Conservation (phyloP, 2,113 vertebrate species). For the Ariopsis seemanni region DNA sequence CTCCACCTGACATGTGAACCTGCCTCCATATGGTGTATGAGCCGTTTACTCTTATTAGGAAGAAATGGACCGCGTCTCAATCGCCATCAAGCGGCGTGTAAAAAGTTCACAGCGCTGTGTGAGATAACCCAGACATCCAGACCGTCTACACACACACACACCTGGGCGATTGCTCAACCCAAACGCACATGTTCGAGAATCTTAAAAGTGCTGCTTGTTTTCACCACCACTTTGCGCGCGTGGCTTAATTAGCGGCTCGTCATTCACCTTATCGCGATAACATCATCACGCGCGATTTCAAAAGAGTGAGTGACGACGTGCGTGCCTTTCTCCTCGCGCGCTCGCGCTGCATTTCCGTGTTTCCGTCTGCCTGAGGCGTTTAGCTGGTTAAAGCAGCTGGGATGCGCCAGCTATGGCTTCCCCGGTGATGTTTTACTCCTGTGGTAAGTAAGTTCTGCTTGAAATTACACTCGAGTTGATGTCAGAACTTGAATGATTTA, state of each 20-base stretch:
- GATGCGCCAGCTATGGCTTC: slow-evolving; percentile 5
- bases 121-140: background rate
- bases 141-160: background rate
- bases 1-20: background rate
- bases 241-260: slow-evolving; percentile 45
- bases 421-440: background rate
- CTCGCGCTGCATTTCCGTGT: slow-evolving; percentile 64
- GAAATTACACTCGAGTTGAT: slow-evolving; percentile 28
- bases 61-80: slow-evolving; percentile 17
- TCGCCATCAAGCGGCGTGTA: slow-evolving; percentile 4
- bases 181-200: slow-evolving; percentile 38
- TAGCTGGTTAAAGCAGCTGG: slow-evolving; percentile 60
- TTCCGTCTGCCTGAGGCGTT: slow-evolving; percentile 59
- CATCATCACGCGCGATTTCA: slow-evolving; percentile 52
- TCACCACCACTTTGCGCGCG: slow-evolving; percentile 35
- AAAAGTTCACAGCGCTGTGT: background rate
- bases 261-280: slow-evolving; percentile 42
- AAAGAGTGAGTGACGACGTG: slow-evolving; percentile 49
- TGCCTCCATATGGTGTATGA: background rate
- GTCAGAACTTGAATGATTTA: background rate
- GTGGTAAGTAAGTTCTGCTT: slow-evolving; percentile 42
- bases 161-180: slow-evolving; percentile 31
- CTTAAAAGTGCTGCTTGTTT: slow-evolving; percentile 38
- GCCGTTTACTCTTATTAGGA: background rate
- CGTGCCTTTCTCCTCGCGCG: slow-evolving; percentile 41